Percentiles rank a stretch among this genome's conserved stretches.
phyloP scores from a whole-genome alignment of 2,797 vertebrate genomes.

The Petrocephalus schoutedeni region DNA sequence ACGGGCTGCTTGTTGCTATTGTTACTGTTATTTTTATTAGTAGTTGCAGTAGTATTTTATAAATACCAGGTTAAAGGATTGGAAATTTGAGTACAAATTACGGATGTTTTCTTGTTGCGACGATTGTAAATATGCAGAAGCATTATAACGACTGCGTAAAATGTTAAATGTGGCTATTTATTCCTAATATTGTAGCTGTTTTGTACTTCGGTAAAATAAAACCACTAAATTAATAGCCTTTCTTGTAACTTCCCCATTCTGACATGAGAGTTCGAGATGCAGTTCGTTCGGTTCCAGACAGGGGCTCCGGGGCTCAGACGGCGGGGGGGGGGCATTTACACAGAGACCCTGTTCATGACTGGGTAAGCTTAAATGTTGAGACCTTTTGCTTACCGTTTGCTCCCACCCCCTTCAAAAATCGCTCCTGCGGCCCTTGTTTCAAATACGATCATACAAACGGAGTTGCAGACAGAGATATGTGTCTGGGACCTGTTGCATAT shows the following conservation, averaged over 20 bases:
- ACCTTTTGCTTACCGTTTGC: no score
- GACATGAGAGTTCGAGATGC: not conserved
- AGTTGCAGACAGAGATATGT: not conserved
- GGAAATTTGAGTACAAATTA: not conserved
- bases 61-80: not conserved
- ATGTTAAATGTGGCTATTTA: slow-evolving; percentile 9
- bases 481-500: not conserved
- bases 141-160: not conserved
- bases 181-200: not conserved
- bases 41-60: not conserved
- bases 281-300: not conserved
- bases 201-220: slow-evolving; percentile 3
- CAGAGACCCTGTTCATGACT: no score
- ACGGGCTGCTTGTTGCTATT: not conserved
- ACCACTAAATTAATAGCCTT: not conserved
- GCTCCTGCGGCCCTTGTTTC: not conserved
- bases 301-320: no score
- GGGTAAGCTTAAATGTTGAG: no score
- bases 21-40: not conserved
- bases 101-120: not conserved
- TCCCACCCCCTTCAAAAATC: no score
- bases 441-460: not conserved
- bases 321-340: no score
- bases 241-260: not conserved
- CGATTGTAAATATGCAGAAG: not conserved